Percentiles rank a stretch among this genome's conserved stretches.
Evolutionary conservation across 1,140 invertebrate genomes (phyloP).

Genomic region (Apis cerana): DNA sequence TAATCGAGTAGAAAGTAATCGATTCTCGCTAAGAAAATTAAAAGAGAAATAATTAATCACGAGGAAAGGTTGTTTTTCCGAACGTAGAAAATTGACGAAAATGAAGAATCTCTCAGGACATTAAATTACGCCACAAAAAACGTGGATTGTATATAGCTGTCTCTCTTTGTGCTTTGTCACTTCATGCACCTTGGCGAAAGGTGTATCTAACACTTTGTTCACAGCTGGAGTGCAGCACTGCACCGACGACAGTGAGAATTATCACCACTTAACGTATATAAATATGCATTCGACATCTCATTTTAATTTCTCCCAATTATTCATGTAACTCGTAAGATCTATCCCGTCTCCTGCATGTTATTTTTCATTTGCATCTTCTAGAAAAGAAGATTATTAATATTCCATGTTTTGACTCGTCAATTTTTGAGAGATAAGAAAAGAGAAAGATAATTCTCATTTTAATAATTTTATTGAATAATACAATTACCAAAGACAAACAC

Average conservation of each 20-base stretch:
- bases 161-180: slow-evolving; percentile 69
- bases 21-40: neutral
- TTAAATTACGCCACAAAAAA: slow-evolving; percentile 48
- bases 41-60: neutral
- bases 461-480: no score
- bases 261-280: slow-evolving; percentile 69
- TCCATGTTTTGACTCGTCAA: neutral
- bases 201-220: slow-evolving; percentile 78
- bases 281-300: slow-evolving; percentile 56
- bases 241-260: slow-evolving; percentile 76
- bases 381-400: slow-evolving; percentile 12
- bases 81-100: neutral
- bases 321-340: slow-evolving; percentile 72
- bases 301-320: slow-evolving; percentile 68
- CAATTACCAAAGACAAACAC: neutral
- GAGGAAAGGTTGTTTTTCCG: neutral
- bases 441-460: no score
- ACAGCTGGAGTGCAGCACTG: slow-evolving; percentile 78
- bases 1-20: neutral
- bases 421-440: neutral
- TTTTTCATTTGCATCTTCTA: slow-evolving; percentile 47
- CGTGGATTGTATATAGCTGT: slow-evolving; percentile 70
- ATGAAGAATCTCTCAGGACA: slow-evolving; percentile 3
- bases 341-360: slow-evolving; percentile 55
- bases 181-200: slow-evolving; percentile 73